Conservation (phyloP, 2,113 vertebrate genomes). For the Proteles cristata region DNA sequence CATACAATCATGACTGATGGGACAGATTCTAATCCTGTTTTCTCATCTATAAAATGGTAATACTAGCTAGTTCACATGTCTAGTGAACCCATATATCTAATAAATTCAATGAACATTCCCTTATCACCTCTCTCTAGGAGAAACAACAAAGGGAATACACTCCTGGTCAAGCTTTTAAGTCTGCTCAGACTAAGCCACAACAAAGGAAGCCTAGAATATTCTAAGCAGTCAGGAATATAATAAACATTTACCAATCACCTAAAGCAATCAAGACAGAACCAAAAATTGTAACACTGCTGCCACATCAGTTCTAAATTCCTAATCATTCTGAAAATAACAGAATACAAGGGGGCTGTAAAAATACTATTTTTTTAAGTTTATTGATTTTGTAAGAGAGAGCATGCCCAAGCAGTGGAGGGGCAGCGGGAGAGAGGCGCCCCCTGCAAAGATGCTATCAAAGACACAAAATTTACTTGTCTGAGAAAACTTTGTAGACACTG, state of each 20-base stretch:
- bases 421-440: not conserved
- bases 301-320: slow-evolving; percentile 10
- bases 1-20: not conserved
- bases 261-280: not conserved
- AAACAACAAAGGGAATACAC: not conserved
- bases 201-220: too few relatives aligned
- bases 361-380: too few relatives aligned
- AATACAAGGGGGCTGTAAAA: not conserved
- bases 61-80: not conserved
- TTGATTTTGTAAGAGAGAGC: too few relatives aligned
- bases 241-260: not conserved
- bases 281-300: not conserved
- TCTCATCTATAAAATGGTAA: not conserved
- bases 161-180: too few relatives aligned
- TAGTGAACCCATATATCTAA: not conserved
- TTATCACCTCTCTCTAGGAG: not conserved
- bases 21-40: not conserved
- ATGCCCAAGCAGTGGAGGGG: too few relatives aligned
- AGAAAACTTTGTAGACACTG: not conserved
- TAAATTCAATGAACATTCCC: not conserved
- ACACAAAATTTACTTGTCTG: not conserved
- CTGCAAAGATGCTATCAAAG: not conserved
- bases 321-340: not conserved
- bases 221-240: not conserved
- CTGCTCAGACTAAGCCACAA: too few relatives aligned